Conservation (phyloP, 2,888 invertebrate genomes). For the Acanthococcus lagerstroemiae region DNA sequence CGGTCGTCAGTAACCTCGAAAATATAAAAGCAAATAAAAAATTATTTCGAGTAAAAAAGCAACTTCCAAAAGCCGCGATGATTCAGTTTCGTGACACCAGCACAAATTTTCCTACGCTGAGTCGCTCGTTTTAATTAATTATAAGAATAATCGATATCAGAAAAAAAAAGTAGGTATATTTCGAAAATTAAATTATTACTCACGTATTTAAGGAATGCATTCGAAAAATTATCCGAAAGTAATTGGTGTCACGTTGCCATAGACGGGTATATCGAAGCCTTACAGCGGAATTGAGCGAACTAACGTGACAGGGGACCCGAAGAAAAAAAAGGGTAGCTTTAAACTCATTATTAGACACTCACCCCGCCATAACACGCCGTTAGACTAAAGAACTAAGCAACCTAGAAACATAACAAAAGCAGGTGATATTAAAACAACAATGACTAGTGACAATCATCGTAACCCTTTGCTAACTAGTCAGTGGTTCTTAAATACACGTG, state of each 20-base stretch:
- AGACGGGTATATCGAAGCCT: slow-evolving; percentile 11
- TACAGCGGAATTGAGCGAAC: slow-evolving; percentile 8
- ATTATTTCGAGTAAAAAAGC: too few relatives aligned
- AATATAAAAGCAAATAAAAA: too few relatives aligned
- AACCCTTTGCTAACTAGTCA: neutral
- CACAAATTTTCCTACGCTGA: too few relatives aligned
- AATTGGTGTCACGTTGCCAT: neutral
- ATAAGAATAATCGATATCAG: too few relatives aligned
- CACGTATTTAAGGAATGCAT: too few relatives aligned
- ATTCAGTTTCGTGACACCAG: too few relatives aligned
- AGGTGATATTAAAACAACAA: slow-evolving; percentile 26
- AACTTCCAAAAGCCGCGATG: too few relatives aligned
- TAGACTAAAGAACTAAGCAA: slow-evolving; percentile 24
- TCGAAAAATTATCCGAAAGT: neutral
- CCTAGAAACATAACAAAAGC: slow-evolving; percentile 30
- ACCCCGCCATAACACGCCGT: slow-evolving; percentile 14
- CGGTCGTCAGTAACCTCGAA: too few relatives aligned
- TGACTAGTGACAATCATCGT: slow-evolving; percentile 1
- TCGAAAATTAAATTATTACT: too few relatives aligned
- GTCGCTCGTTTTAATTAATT: too few relatives aligned
- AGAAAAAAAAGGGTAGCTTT: slow-evolving; percentile 17
- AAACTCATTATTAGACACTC: slow-evolving; percentile 29
- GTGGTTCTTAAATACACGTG: slow-evolving; percentile 10
- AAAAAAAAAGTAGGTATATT: too few relatives aligned
- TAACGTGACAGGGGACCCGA: slow-evolving; percentile 2